phyloP scores from a whole-genome alignment of 1,140 invertebrate genomes.

The Pissodes strobi region DNA sequence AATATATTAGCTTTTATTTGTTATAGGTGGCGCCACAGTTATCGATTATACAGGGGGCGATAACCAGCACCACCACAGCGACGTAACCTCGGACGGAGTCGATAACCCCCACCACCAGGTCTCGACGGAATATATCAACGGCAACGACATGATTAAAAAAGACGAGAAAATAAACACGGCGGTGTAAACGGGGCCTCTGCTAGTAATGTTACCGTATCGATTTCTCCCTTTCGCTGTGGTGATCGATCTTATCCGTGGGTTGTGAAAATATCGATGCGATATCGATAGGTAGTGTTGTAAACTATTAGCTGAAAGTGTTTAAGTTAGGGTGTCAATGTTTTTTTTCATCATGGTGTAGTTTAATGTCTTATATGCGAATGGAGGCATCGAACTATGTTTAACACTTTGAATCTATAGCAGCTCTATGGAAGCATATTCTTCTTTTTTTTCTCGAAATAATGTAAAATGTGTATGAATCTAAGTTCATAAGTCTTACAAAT shows the following conservation, averaged over 20 bases:
- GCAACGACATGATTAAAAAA: conserved; percentile 59
- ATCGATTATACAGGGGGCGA: conserved; percentile 61
- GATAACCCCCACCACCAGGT: conserved; percentile 64
- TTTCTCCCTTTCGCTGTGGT: conserved; percentile 8
- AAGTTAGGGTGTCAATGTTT: neutral
- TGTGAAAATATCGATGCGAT: conserved; percentile 7
- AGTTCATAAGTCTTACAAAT: neutral
- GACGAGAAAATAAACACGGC: conserved; percentile 65
- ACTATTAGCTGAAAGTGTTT: too few relatives aligned
- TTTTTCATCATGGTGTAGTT: neutral
- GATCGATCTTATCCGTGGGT: conserved; percentile 17
- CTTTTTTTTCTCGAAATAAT: neutral
- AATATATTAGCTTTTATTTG: conserved; percentile 52
- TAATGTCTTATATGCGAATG: too few relatives aligned
- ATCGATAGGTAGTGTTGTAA: too few relatives aligned
- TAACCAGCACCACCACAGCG: conserved; percentile 55
- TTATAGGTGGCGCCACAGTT: conserved; percentile 62
- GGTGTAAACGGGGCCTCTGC: conserved; percentile 53
- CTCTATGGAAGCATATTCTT: neutral
- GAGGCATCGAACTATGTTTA: too few relatives aligned
- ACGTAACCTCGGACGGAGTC: conserved; percentile 52
- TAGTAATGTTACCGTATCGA: too few relatives aligned
- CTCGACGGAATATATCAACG: conserved; percentile 62
- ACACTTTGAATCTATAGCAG: too few relatives aligned
- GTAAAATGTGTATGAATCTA: neutral